Evolutionary conservation across 2,888 invertebrate genomes (phyloP), one percentile per base, ranked within the genome.

Genomic region (Eupithecia subumbrata): DNA sequence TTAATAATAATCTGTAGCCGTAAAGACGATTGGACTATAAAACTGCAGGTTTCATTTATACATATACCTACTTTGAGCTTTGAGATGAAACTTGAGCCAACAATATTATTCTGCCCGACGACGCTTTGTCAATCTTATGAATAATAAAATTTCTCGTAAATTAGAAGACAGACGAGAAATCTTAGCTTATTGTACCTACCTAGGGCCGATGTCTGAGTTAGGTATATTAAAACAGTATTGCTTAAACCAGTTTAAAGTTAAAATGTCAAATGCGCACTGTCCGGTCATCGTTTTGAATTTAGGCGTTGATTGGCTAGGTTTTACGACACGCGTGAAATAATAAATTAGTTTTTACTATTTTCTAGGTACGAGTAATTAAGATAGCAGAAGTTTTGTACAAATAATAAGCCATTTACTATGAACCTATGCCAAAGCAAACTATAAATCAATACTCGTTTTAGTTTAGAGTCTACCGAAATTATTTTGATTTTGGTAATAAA

Each of bases 31-130:
- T 60, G 60, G 25, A 14, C 60, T 12, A 66, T 66, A n/a, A 34
- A 66, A 60, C 60, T 60, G 22, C 60, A 25, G 25, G 60, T 25
- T 60, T 60, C 60, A 60, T 60, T 60, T 60, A 22, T n/a, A n/a
- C 34, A 7, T 4, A 34, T 30, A 30, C 30, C 30, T 60, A 60
- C 60, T 14, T 25, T 60, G 60, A 60, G 60, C 60, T 60, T 60
- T 25, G 60, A 60, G 43, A 60, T 60, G 22, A 14, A 25, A 60
- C 60, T 60, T 25, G 60, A 22, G 25, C 56, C 12, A 60, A 22
- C 56, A 60, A 25, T 60, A 60, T 60, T 25, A 25, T 60, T 60
- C 14, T 22, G 22, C 22, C 60, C 22, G 60, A 56, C 12, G 56
- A 37, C 30, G 30, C 56, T 56, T 56, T 56, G 25, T 25, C 60